These are phyloP conservation scores for Chlorops oryzae DNA, from an alignment of 1,140 invertebrate genomes.

Conservation along the genomic window DNA sequence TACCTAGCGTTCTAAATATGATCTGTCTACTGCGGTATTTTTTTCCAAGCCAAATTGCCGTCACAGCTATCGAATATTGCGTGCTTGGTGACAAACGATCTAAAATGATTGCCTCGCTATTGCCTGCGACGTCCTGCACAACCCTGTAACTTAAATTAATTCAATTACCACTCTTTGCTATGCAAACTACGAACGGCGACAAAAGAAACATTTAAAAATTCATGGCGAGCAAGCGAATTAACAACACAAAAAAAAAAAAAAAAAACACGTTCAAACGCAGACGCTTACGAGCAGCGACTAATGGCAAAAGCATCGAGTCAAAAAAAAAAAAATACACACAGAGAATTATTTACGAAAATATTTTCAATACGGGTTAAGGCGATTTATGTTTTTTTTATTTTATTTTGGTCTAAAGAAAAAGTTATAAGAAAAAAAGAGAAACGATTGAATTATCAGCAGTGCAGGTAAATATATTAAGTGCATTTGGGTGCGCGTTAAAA, in stretches of 20 bases:
- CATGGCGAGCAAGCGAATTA: background rate
- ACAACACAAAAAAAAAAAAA: background rate
- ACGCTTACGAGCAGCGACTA: no score
- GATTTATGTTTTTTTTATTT: no score
- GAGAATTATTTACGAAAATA: no score
- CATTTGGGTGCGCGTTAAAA: no score
- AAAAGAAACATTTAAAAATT: background rate
- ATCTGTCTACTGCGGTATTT: slow-evolving; percentile 75
- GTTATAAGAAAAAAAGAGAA: no score
- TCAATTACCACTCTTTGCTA: slow-evolving; percentile 48
- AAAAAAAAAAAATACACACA: no score
- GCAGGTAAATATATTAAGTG: no score
- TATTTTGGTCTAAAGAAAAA: no score
- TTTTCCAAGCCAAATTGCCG: slow-evolving; percentile 69
- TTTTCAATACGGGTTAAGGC: no score
- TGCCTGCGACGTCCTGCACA: slow-evolving; percentile 77
- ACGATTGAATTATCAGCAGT: no score
- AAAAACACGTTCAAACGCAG: background rate
- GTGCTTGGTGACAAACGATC: slow-evolving; percentile 74
- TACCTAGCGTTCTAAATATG: slow-evolving; percentile 80
- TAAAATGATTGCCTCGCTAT: slow-evolving; percentile 74
- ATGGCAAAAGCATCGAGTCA: no score
- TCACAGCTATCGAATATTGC: slow-evolving; percentile 77
- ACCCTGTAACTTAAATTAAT: slow-evolving; percentile 74
- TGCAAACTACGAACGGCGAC: slow-evolving; percentile 31